phyloP scores from a whole-genome alignment of 1,140 invertebrate species.

The Euura saliciscinereae region DNA sequence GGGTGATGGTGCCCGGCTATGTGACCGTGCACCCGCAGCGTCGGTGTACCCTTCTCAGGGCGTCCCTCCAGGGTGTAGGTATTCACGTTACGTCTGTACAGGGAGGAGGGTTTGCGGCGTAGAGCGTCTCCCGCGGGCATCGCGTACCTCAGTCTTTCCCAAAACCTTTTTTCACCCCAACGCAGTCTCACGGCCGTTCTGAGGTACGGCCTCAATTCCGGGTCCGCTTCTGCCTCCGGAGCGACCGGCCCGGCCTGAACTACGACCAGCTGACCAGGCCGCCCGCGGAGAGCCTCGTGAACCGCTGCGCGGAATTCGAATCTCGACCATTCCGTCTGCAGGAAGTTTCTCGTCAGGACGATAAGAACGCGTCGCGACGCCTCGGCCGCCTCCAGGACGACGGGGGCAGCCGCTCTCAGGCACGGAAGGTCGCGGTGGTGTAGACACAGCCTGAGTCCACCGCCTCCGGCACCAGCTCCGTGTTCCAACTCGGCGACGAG shows the following conservation, averaged over 20 bases:
- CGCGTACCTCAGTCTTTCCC: conserved; percentile 88
- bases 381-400: conserved; percentile 85
- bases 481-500: conserved; percentile 86
- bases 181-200: conserved; percentile 81
- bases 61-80: conserved; percentile 72
- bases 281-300: conserved; percentile 84
- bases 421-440: conserved; percentile 85
- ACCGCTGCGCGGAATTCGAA: conserved; percentile 84
- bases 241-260: conserved; percentile 82
- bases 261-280: conserved; percentile 84
- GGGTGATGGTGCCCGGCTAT: conserved; percentile 55
- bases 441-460: conserved; percentile 82
- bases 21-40: conserved; percentile 58
- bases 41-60: conserved; percentile 61
- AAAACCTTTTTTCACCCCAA: conserved; percentile 90
- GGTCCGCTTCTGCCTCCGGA: conserved; percentile 81
- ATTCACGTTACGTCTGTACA: conserved; percentile 77
- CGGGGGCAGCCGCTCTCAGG: conserved; percentile 74
- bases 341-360: conserved; percentile 81
- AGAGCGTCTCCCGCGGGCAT: conserved; percentile 71
- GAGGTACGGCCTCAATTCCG: conserved; percentile 85
- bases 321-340: conserved; percentile 86
- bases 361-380: conserved; percentile 81
- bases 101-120: conserved; percentile 57
- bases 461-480: conserved; percentile 60